phyloP scores from a whole-genome alignment of 2,113 vertebrate genomes.

The Sterna hirundo region DNA sequence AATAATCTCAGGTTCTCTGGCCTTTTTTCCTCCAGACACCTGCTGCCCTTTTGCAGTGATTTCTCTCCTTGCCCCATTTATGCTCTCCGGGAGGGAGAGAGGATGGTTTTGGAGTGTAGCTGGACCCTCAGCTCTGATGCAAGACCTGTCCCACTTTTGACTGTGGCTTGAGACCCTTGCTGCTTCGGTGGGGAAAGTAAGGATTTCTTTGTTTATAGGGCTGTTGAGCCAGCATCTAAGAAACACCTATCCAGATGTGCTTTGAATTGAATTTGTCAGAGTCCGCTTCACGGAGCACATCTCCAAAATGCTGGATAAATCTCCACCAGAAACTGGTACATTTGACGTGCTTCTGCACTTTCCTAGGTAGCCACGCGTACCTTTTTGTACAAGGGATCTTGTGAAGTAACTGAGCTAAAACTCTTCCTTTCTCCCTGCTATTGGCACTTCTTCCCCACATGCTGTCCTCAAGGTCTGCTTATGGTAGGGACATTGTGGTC shows the following conservation, averaged over 20 bases:
- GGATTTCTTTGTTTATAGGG: not conserved
- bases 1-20: slow-evolving; percentile 13
- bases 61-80: not conserved
- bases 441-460: rapidly evolving
- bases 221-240: not conserved
- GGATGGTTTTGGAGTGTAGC: not conserved
- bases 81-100: not conserved
- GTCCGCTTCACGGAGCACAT: not conserved
- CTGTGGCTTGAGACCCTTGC: not conserved
- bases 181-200: not conserved
- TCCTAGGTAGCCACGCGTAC: not conserved
- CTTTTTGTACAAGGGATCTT: not conserved
- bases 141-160: not conserved
- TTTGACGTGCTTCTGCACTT: not conserved
- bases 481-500: rapidly evolving
- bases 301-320: not conserved
- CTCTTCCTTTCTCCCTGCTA: not conserved
- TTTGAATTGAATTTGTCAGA: not conserved
- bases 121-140: not conserved
- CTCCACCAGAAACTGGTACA: not conserved
- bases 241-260: not conserved
- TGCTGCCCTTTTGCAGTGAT: not conserved
- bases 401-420: not conserved
- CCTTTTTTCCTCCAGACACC: not conserved
- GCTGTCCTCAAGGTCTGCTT: not conserved